Evolutionary conservation across 2,797 vertebrate species (phyloP), one percentile per base, ranked within the genome.

Genomic region (Spinus olivaceus): DNA sequence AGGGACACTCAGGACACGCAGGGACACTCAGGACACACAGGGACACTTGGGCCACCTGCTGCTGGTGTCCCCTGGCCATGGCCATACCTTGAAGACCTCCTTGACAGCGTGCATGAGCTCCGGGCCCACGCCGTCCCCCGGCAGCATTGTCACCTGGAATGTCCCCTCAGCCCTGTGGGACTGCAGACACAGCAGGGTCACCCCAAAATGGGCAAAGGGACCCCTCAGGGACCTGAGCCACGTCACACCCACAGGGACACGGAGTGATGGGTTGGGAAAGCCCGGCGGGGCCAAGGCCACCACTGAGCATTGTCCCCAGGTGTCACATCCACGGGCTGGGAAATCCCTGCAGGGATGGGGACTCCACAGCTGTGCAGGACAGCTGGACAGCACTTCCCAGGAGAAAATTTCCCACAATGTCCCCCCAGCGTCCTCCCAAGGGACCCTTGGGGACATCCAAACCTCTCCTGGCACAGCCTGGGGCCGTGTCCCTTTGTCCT

Each of bases 81-180:
- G n/a, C 8, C 3, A 4, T 88, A 95, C 94, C 94, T 95, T 94
- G 92, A 95, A 95, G 14, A 95, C 92, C 80, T 95, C 94, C 92
- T 94, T 94, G 83, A 95, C 94, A 0, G 94, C 76, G 6, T 95
- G 94, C 94, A 95, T 95, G 9, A 95, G 94, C 83, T 95, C 94
- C 0, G 94, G 94, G 18, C 94, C 94, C 57, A 95, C 94, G 1
- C 94, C 94, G 0, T 95, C 94, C 7, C 94, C 94, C 0, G 94
- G 94, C 70, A 95, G 83, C 94, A 95, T 95, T 5, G 94, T 95
- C 44, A 95, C 94, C 86, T 95, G 94, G 92, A 95, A 95, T 0
- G 76, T 71, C 53, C 90, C 17, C 67, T 95, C 90, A 0, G 83
- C 35, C 63, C 37, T 60, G 5, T 92, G 83, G 2, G 80, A 71